Base-by-base conservation (phyloP, 1,140 invertebrate genomes). In the Pseudobourletiella spinata region DNA sequence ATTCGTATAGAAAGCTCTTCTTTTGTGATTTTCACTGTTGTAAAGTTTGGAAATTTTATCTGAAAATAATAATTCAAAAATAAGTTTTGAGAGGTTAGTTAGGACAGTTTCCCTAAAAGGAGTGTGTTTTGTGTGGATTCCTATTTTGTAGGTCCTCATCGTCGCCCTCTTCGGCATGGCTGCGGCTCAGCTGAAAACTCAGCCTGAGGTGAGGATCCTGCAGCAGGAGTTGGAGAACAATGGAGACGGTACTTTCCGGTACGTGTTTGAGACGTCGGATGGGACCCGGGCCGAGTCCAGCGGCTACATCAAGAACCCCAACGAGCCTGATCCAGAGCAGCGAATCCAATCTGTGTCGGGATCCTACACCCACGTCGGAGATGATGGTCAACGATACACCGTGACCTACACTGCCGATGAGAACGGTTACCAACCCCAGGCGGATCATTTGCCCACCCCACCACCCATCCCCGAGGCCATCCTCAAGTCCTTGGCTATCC, bases 161-260 rank as follows among this genome's bases (percentile, higher is more conserved):
- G 18, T 42, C 35, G 35, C 18, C 35, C 35, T 42, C 30, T 18
- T 65, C n/a, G 63, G 51, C 54, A 51, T 57, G 29, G 54, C 58
- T n/a, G 46, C 48, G n/a, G 42, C 20, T 18, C 58, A 39, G 51
- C 57, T 42, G 35, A 3, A 56, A 35, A 58, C 54, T 24, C 14
- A 18, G n/a, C 42, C 50, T 24, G 48, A 63, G 39, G 32, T 22
- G 11, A 14, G 20, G 44, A 51, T 22, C 14, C 8, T 51, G 2
- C 48, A 51, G 4, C 25, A 51, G 22, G 2, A 24, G 18, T 26
- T 8, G 15, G 72, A 74, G 55, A 72, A 73, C 56, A 69, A 68
- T 50, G 73, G 72, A 11, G 72, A 74, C 64, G 73, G 73, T 44
- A 71, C 58, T 46, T 75, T 62, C 26, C 22, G 18, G 1, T 62